A percentile compares a stretch with the other conserved stretches of the same genome.
phyloP scores from a whole-genome alignment of 2,888 invertebrate genomes.

The Synanthedon andrenaeformis region DNA sequence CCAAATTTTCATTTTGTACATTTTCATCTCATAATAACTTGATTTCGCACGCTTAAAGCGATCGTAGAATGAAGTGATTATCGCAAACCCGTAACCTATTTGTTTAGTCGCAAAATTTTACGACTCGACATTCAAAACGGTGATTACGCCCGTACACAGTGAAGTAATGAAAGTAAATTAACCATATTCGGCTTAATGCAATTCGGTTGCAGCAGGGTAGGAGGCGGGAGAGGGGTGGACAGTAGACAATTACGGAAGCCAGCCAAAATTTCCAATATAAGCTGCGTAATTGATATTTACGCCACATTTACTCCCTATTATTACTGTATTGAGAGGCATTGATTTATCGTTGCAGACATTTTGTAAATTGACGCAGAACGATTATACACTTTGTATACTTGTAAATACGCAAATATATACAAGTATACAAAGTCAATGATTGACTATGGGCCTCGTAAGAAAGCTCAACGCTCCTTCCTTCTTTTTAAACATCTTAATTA shows the following conservation, averaged over 20 bases:
- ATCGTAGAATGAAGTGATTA: no score
- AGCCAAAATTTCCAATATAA: constrained; percentile 45
- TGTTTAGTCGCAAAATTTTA: constrained; percentile 29
- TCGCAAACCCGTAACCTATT: not conserved
- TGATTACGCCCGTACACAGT: constrained; percentile 19
- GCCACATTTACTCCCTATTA: constrained; percentile 39
- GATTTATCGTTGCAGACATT: not conserved
- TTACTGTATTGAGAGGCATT: constrained; percentile 20
- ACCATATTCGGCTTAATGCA: constrained; percentile 50
- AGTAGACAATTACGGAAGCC: constrained; percentile 38
- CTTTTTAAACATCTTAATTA: no score
- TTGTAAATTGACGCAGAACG: not conserved
- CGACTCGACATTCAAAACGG: constrained; percentile 22
- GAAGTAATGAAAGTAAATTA: constrained; percentile 57
- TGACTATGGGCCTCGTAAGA: no score
- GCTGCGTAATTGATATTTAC: constrained; percentile 62
- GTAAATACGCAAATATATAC: not conserved
- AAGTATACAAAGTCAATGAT: no score
- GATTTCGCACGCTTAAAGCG: constrained; percentile 8
- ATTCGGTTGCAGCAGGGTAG: constrained; percentile 9
- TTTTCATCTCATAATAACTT: no score
- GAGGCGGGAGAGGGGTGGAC: not conserved
- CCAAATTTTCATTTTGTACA: no score
- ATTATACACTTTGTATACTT: not conserved
- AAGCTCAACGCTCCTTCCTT: no score